These are phyloP conservation scores for Apostichopus japonicus DNA, from an alignment of 35 echinoderm and acorn worm genomes.

Conservation along the genomic window DNA sequence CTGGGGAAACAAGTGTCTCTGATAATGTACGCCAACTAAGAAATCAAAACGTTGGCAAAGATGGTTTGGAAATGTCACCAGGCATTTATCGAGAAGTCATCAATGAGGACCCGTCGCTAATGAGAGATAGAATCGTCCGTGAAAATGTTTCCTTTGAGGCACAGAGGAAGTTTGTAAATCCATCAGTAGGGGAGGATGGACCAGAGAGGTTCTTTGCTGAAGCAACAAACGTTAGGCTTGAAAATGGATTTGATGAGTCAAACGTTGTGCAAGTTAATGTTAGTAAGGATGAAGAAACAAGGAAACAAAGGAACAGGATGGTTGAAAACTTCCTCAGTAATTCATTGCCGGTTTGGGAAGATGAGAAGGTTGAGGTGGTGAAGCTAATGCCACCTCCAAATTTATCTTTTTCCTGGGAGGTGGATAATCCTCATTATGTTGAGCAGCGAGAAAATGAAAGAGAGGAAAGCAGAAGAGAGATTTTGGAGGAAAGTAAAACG, in stretches of 20 bases:
- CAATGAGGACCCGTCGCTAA: background rate
- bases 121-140: background rate
- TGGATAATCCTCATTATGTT: constrained; percentile 54
- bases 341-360: constrained; percentile 74
- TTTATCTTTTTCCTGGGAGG: constrained; percentile 50
- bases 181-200: background rate
- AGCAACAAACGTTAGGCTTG: background rate
- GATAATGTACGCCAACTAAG: background rate
- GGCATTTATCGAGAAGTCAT: background rate
- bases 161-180: background rate
- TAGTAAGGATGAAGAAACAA: background rate
- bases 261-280: background rate
- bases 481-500: background rate
- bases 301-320: constrained; percentile 44
- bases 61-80: background rate
- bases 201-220: too few relatives aligned
- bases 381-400: background rate
- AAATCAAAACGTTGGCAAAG: constrained; percentile 30
- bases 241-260: background rate
- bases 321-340: constrained; percentile 64
- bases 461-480: background rate
- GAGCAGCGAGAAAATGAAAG: background rate
- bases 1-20: background rate
- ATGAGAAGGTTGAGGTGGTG: background rate
- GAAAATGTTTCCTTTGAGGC: background rate